Evolutionary conservation across 1,140 invertebrate species (phyloP).

Genomic region (Zophobas morio): DNA sequence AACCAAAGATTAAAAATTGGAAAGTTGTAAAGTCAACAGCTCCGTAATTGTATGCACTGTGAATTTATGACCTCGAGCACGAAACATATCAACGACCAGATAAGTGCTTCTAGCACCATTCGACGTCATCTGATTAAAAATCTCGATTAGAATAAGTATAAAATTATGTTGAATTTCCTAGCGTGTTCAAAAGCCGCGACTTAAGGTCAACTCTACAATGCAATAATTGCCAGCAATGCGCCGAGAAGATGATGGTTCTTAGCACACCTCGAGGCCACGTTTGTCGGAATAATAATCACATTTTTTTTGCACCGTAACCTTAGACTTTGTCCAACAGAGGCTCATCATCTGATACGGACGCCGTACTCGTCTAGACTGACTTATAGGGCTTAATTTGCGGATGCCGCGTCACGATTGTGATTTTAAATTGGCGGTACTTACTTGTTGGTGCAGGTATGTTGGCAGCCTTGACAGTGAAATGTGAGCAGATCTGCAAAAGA

Average conservation of each 20-base stretch:
- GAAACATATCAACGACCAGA: neutral
- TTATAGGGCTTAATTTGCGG: constrained; percentile 29
- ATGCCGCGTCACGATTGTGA: constrained; percentile 31
- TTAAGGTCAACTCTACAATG: constrained; percentile 28
- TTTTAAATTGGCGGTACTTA: constrained; percentile 1
- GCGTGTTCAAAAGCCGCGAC: constrained; percentile 25
- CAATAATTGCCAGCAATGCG: constrained; percentile 27
- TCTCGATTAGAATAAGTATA: neutral
- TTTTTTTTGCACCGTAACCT: constrained; percentile 18
- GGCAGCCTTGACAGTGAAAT: constrained; percentile 52
- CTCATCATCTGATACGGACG: neutral
- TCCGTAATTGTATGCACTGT: neutral
- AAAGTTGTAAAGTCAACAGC: neutral
- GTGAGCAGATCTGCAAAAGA: constrained; percentile 42
- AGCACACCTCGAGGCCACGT: constrained; percentile 42
- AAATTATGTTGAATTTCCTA: neutral
- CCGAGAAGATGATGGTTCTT: constrained; percentile 33
- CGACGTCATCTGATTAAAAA: neutral
- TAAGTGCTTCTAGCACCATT: neutral
- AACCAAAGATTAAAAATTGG: neutral
- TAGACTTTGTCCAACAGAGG: constrained; percentile 17
- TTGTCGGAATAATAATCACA: constrained; percentile 32
- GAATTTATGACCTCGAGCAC: neutral
- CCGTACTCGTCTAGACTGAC: neutral
- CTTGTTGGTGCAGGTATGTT: constrained; percentile 52